phyloP scores from a whole-genome alignment of 2,113 vertebrate species.

The Channa argus region DNA sequence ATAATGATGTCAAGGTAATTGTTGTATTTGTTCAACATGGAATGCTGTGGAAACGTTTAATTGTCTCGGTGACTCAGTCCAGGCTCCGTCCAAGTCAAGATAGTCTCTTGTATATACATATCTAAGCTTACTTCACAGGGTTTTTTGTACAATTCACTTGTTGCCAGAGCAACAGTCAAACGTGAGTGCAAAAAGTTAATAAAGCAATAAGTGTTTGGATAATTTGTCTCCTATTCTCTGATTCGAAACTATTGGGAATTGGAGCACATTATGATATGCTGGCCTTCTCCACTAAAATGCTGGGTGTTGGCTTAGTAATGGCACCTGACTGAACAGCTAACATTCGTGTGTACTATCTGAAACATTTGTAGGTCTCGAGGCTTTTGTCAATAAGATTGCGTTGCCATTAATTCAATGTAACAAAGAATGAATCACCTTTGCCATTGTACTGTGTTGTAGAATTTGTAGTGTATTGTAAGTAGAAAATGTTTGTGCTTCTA shows the following conservation, averaged over 20 bases:
- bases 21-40: slow-evolving; percentile 55
- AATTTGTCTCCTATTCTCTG: slow-evolving; percentile 68
- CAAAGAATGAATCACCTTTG: slow-evolving; percentile 79
- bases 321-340: slow-evolving; percentile 54
- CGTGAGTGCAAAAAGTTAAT: slow-evolving; percentile 80
- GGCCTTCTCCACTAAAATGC: slow-evolving; percentile 56
- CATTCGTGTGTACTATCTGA: slow-evolving; percentile 68
- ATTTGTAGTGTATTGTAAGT: slow-evolving; percentile 91
- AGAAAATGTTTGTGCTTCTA: slow-evolving; percentile 81
- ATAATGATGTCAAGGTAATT: slow-evolving; percentile 67
- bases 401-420: slow-evolving; percentile 81
- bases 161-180: slow-evolving; percentile 72
- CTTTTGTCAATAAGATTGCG: slow-evolving; percentile 79
- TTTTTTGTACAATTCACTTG: slow-evolving; percentile 74
- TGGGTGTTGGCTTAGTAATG: slow-evolving; percentile 51
- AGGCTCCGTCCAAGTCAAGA: slow-evolving; percentile 60
- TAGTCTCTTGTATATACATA: slow-evolving; percentile 69
- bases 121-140: slow-evolving; percentile 79
- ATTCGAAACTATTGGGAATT: slow-evolving; percentile 61
- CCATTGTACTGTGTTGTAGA: slow-evolving; percentile 90
- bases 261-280: slow-evolving; percentile 60
- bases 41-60: slow-evolving; percentile 62
- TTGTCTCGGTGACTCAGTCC: slow-evolving; percentile 70
- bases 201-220: slow-evolving; percentile 85
- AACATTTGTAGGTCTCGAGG: slow-evolving; percentile 72